Conservation (phyloP, 1,140 invertebrate species). For the Lucilia sericata region DNA sequence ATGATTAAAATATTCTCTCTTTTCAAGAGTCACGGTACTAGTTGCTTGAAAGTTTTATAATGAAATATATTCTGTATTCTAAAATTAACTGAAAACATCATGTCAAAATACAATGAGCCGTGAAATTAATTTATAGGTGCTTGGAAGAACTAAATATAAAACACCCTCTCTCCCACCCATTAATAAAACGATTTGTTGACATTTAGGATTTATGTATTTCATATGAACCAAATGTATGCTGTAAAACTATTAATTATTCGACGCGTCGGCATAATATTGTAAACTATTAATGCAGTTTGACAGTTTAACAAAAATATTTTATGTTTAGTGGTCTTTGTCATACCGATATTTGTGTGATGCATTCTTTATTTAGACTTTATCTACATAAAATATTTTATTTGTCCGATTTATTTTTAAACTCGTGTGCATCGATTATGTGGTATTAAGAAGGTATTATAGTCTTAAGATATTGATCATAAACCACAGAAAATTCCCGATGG, state of each 20-base stretch:
- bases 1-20: no score
- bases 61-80: no score
- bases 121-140: no score
- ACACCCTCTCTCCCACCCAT: neutral
- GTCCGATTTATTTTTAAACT: neutral
- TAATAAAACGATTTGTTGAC: neutral
- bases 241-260: slow-evolving; percentile 3
- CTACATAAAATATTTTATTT: neutral
- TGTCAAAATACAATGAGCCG: no score
- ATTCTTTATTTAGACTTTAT: neutral
- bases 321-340: neutral
- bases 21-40: no score
- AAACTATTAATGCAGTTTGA: neutral
- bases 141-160: neutral
- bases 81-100: no score
- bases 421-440: neutral
- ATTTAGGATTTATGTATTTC: neutral
- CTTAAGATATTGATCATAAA: no score
- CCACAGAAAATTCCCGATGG: no score
- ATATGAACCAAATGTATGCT: neutral
- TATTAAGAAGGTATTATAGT: no score
- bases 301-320: neutral
- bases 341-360: neutral
- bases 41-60: no score
- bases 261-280: neutral